Evolutionary conservation across 1,140 invertebrate genomes (phyloP).

Genomic region (Cherax destructor): DNA sequence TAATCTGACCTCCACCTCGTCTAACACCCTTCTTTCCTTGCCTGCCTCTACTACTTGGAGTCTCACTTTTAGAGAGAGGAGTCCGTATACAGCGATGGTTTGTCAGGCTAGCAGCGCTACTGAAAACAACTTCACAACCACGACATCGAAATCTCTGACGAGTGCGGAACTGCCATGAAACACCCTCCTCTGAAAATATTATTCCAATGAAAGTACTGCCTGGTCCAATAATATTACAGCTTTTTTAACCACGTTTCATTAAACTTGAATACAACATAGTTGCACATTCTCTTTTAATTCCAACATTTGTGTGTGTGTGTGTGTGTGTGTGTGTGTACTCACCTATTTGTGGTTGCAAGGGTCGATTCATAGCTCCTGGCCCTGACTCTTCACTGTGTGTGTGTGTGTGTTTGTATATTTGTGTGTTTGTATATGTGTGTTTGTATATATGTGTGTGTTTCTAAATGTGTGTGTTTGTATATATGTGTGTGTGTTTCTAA

Average conservation of each 20-base stretch:
- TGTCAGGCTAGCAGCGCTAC: conserved; percentile 69
- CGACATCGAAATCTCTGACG: conserved; percentile 71
- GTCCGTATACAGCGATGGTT: conserved; percentile 67
- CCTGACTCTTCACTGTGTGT: too few species aligned
- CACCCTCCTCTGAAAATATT: conserved; percentile 70
- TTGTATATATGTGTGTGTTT: too few species aligned
- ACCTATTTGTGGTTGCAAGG: too few species aligned
- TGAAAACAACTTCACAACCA: conserved; percentile 71
- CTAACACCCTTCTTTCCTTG: conserved; percentile 42
- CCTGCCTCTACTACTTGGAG: conserved; percentile 35
- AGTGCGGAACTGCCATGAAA: conserved; percentile 72
- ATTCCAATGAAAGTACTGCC: too few species aligned
- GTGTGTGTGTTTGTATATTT: too few species aligned
- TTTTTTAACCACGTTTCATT: too few species aligned
- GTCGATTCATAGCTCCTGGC: too few species aligned
- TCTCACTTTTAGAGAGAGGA: conserved; percentile 20
- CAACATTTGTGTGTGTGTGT: neutral
- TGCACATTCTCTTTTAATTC: neutral
- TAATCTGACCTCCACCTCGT: conserved; percentile 29
- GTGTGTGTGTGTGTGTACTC: too few species aligned
- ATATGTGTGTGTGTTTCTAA: too few species aligned
- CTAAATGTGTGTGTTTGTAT: too few species aligned
- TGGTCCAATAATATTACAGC: too few species aligned
- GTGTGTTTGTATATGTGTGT: too few species aligned
- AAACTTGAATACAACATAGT: neutral